Conservation (phyloP, 2,797 vertebrate genomes). For the Phoebastria nigripes region DNA sequence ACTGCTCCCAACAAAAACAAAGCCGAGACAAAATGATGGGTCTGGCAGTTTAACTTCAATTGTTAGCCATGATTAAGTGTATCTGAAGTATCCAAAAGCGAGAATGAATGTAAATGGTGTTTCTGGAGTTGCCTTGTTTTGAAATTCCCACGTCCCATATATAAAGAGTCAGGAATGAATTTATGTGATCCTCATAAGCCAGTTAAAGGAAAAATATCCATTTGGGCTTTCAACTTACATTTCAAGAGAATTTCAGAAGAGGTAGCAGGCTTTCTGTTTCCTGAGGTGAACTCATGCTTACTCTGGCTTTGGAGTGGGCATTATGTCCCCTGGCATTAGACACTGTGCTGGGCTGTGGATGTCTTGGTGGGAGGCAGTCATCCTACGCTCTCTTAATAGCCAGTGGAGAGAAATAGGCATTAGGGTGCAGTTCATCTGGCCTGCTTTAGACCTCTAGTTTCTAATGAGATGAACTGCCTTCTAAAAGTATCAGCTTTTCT, state of each 20-base stretch:
- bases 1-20: neutral
- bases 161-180: neutral
- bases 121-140: neutral
- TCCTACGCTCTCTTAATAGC: neutral
- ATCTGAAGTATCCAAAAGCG: neutral
- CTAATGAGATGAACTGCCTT: neutral
- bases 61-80: neutral
- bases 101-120: neutral
- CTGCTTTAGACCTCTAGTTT: neutral
- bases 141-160: neutral
- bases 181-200: neutral
- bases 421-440: neutral
- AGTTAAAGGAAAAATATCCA: neutral
- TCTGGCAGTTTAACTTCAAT: neutral
- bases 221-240: neutral
- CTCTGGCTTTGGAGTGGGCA: neutral
- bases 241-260: neutral
- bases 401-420: neutral
- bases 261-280: neutral
- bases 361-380: neutral
- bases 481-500: neutral
- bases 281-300: neutral
- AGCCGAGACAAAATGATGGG: neutral
- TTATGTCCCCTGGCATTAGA: neutral
- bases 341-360: neutral